phyloP scores from a whole-genome alignment of 2,888 invertebrate genomes.

The Podotricha telesiphe region DNA sequence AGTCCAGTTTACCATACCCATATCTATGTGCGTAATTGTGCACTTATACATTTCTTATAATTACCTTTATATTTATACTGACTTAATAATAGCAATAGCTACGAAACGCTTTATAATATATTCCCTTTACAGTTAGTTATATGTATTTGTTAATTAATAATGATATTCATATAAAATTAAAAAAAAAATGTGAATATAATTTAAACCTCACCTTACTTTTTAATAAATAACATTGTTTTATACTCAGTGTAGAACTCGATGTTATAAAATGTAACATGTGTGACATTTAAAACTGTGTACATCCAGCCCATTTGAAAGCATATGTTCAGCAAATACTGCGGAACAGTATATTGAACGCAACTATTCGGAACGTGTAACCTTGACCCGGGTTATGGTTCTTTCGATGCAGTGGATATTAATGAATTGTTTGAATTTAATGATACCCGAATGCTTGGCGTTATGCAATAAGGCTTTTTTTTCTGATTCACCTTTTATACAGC shows the following conservation, averaged over 20 bases:
- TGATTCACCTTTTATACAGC: too few species aligned
- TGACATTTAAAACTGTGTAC: slow-evolving; percentile 10
- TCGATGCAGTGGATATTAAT: slow-evolving; percentile 28
- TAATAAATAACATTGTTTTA: background rate
- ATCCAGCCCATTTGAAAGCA: slow-evolving; percentile 8
- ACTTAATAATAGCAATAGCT: too few species aligned
- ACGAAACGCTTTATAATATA: too few species aligned
- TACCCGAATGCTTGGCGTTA: background rate
- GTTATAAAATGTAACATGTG: slow-evolving; percentile 1
- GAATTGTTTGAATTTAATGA: slow-evolving; percentile 18
- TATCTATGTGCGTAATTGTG: too few species aligned
- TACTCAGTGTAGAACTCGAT: too few species aligned
- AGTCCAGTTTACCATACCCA: background rate
- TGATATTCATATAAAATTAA: too few species aligned
- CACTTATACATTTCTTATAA: too few species aligned
- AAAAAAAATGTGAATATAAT: background rate
- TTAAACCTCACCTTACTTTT: background rate
- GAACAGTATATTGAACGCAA: slow-evolving; percentile 54
- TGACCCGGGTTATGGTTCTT: slow-evolving; percentile 55
- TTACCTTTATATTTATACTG: too few species aligned
- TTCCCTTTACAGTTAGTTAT: too few species aligned
- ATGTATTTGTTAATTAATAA: too few species aligned
- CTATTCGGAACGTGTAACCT: slow-evolving; percentile 56
- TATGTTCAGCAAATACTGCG: slow-evolving; percentile 40
- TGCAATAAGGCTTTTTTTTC: background rate